Evolutionary conservation across 2,113 vertebrate species (phyloP).

Genomic region (Sceloporus tristichus): DNA sequence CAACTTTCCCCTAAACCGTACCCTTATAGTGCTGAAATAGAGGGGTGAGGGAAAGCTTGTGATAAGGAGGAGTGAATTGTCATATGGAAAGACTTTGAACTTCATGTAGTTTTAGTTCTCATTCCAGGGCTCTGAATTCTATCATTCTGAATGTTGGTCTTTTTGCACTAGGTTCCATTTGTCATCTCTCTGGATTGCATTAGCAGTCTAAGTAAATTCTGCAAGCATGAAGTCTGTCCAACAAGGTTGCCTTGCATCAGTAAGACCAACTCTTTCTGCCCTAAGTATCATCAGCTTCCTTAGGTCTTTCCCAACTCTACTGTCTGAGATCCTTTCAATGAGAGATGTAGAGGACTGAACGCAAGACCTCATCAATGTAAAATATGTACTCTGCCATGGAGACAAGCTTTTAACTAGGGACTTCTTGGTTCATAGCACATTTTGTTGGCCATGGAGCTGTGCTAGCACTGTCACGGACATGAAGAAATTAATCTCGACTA

Average conservation of each 20-base stretch:
- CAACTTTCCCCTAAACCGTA: too few species aligned
- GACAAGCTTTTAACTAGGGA: neutral
- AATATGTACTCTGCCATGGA: neutral
- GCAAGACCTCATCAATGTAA: neutral
- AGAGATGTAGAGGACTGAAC: neutral
- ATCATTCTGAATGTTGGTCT: neutral
- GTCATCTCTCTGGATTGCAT: neutral
- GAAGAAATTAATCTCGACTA: neutral
- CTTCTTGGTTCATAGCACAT: neutral
- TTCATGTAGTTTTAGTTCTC: too few species aligned
- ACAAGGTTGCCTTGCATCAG: too few species aligned
- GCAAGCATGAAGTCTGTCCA: neutral
- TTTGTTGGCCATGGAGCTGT: neutral
- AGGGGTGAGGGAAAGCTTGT: too few species aligned
- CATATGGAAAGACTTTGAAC: too few species aligned
- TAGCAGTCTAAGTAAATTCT: neutral
- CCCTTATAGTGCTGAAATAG: too few species aligned
- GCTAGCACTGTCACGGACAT: neutral
- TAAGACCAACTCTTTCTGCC: too few species aligned
- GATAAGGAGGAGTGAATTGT: too few species aligned
- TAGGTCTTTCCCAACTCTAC: too few species aligned
- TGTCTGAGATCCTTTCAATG: too few species aligned
- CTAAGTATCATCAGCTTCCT: neutral
- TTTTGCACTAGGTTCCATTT: neutral
- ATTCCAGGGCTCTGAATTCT: neutral